Base-by-base conservation (phyloP, 2,888 invertebrate species). In the Pachydiplax longipennis region DNA sequence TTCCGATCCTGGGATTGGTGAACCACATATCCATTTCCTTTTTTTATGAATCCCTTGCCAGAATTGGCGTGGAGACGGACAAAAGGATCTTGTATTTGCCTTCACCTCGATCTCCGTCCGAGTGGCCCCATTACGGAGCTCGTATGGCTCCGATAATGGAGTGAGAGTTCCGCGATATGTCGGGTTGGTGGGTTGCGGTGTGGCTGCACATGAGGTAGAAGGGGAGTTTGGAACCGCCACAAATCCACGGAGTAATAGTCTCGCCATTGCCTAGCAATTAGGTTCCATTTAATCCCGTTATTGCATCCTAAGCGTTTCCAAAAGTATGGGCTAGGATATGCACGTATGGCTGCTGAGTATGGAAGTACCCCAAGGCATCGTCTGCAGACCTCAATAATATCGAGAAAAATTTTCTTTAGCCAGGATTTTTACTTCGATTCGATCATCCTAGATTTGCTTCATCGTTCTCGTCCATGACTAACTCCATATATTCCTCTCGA, bases 131-230 rank as follows among this genome's bases (percentile, higher is more conserved):
- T 73, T 73, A 73, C 73, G 31, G 25, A 31, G 73, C 25, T 31
- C 73, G 73, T 73, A 73, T 73, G 73, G 73, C 73, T 73, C 73
- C 31, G 73, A 73, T 73, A 73, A 73, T 73, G 73, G 73, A 73
- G 73, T 73, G 73, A 73, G 73, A 73, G 73, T 6, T 3, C 73
- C 31, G 25, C 73, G 31, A 73, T 73, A 73, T 73, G 73, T 73
- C 73, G 73, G 73, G 73, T 73, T 73, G 73, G 73, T 73, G 73
- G 73, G 73, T 73, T 73, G 73, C 73, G 73, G 73, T 73, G 73
- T 73, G 25, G 73, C 73, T 25, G 53, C 53, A 73, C 25, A 73
- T n/a, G 73, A 73, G 73, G 73, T n/a, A 53, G 25, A 31, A 73
- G 73, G 73, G 73, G 12, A 73, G 73, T 73, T 25, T 31, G 73